Conservation (phyloP, 92 coral and sea anemone species). For the Anthopleura xanthogrammica region DNA sequence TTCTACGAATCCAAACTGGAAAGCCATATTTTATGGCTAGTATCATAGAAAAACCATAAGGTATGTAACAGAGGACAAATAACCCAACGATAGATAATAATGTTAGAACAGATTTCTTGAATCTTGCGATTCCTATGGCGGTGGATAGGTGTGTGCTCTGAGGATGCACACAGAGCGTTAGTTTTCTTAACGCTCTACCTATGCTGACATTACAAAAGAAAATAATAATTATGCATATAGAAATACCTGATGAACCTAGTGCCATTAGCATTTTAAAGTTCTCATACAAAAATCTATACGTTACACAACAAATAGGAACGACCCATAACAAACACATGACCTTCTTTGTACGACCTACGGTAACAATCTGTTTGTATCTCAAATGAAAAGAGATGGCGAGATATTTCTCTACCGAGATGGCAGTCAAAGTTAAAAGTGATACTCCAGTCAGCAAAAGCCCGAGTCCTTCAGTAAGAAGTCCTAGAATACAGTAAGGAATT, state of each 20-base stretch:
- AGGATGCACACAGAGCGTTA: neutral
- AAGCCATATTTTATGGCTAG: neutral
- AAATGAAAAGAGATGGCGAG: neutral
- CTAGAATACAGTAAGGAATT: neutral
- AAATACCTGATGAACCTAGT: neutral
- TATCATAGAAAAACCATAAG: neutral
- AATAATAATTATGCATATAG: neutral
- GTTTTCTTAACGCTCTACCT: neutral
- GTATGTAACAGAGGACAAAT: neutral
- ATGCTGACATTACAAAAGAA: neutral
- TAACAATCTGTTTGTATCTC: neutral
- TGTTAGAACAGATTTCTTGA: slow-evolving; percentile 3
- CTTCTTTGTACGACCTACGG: neutral
- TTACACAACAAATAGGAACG: neutral
- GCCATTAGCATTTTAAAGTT: neutral
- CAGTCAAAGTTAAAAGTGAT: slow-evolving; percentile 6
- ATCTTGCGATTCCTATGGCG: neutral
- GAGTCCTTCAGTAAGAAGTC: neutral
- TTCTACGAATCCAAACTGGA: neutral
- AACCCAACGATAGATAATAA: neutral
- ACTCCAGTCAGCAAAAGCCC: neutral
- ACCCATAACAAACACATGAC: neutral
- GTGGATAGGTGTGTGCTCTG: neutral
- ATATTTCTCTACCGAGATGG: neutral
- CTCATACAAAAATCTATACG: neutral